Conservation (phyloP, 2,797 vertebrate species). For the Bryconaethiops microstoma region DNA sequence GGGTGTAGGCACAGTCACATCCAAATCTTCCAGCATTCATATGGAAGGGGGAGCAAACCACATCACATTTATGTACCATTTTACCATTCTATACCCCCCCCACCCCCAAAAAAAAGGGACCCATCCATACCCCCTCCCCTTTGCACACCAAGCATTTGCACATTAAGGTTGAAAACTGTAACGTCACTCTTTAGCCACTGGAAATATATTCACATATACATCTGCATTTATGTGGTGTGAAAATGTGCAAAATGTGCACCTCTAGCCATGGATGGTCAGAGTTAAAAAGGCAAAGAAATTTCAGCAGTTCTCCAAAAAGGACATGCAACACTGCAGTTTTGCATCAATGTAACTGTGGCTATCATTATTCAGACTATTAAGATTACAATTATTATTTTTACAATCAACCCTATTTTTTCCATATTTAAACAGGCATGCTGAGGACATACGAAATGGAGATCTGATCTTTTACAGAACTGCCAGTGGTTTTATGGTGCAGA, state of each 20-base stretch:
- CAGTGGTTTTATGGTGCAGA: conserved; percentile 39
- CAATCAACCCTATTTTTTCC: too few species aligned
- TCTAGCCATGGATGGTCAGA: neutral
- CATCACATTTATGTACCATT: neutral
- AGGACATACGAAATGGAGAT: neutral
- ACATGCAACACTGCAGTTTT: conserved; percentile 60
- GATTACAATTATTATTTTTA: too few species aligned
- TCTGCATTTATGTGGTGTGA: neutral
- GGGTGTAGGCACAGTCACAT: conserved; percentile 53
- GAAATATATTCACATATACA: conserved; percentile 21
- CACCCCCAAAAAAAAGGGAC: conserved; percentile 2
- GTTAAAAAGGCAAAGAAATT: neutral
- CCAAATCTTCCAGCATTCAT: conserved; percentile 28
- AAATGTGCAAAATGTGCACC: neutral
- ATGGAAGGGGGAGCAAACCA: neutral
- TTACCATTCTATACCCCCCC: neutral
- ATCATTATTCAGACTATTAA: too few species aligned
- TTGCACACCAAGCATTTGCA: conserved; percentile 33
- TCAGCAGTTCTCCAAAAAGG: conserved; percentile 8
- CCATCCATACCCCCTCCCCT: neutral
- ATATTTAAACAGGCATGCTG: too few species aligned
- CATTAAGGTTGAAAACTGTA: conserved; percentile 42
- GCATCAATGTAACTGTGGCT: conserved; percentile 48
- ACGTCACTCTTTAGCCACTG: conserved; percentile 38
- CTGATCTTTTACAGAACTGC: neutral